A percentile compares a stretch with the other conserved stretches of the same genome.
phyloP scores from a whole-genome alignment of 2,113 vertebrate genomes.

The Ranitomeya imitator region DNA sequence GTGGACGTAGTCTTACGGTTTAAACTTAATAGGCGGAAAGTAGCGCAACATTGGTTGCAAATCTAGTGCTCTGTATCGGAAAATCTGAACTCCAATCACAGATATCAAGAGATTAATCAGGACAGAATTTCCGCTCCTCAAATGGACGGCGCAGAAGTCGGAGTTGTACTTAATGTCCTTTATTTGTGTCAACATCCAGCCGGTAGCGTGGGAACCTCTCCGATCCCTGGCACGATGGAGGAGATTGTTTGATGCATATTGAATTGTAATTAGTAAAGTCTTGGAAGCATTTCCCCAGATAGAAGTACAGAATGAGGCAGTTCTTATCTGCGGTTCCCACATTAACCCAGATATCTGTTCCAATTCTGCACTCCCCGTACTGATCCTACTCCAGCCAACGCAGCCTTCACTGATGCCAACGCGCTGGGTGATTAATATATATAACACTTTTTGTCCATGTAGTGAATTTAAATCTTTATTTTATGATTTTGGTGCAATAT shows the following conservation, averaged over 20 bases:
- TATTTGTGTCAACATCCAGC: background rate
- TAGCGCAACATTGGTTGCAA: too few relatives aligned
- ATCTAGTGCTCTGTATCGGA: background rate
- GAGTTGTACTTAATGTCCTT: background rate
- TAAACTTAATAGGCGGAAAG: too few relatives aligned
- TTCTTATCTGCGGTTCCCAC: background rate
- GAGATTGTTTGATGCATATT: constrained; percentile 20
- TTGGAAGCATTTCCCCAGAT: constrained; percentile 10
- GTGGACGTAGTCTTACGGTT: too few relatives aligned
- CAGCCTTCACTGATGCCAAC: too few relatives aligned
- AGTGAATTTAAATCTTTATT: too few relatives aligned
- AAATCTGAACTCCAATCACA: background rate
- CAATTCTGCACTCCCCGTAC: background rate
- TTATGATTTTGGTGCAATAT: too few relatives aligned
- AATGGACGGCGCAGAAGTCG: too few relatives aligned
- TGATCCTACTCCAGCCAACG: background rate
- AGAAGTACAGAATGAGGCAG: background rate
- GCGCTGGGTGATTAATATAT: too few relatives aligned
- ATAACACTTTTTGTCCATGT: too few relatives aligned
- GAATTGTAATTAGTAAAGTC: constrained; percentile 25
- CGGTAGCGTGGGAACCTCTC: background rate
- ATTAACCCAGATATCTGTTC: constrained; percentile 29
- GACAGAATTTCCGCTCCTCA: background rate
- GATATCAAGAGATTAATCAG: background rate
- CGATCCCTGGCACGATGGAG: background rate